Percentiles rank a stretch among this genome's conserved stretches.
phyloP scores from a whole-genome alignment of 2,797 vertebrate species.

The Enteromius argenteus region DNA sequence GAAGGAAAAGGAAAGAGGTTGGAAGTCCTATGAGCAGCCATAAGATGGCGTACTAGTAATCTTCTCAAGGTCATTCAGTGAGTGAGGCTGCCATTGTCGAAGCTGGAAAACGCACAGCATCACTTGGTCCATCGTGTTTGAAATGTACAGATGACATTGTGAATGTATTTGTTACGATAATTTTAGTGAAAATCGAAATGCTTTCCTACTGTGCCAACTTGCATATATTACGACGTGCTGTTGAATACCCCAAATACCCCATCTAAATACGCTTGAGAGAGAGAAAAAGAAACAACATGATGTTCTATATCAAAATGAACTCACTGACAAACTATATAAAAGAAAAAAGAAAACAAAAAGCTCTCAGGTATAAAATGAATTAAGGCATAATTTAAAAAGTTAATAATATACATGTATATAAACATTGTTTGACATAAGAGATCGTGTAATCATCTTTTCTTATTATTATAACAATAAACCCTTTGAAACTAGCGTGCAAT shows the following conservation, averaged over 20 bases:
- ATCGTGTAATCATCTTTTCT: not conserved
- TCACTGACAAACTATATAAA: not conserved
- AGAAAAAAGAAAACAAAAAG: not conserved
- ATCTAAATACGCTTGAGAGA: not conserved
- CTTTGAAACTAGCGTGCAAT: not conserved
- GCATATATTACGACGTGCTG: not conserved
- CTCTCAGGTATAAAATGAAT: not conserved
- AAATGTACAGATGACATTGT: not conserved
- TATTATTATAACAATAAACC: not conserved
- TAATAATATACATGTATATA: not conserved
- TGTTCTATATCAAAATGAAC: not conserved
- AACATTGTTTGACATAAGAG: not conserved
- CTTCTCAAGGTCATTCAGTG: slow-evolving; percentile 74
- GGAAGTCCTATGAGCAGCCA: slow-evolving; percentile 6
- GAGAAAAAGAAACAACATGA: not conserved
- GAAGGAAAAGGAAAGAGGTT: not conserved
- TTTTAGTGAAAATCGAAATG: not conserved
- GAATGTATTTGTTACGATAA: not conserved
- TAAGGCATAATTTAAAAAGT: not conserved
- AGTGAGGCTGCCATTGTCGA: slow-evolving; percentile 58
- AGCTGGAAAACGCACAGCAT: slow-evolving; percentile 46
- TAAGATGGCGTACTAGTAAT: slow-evolving; percentile 39
- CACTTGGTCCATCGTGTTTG: slow-evolving; percentile 14
- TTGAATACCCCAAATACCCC: not conserved
- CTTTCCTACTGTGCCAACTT: not conserved